Evolutionary conservation across 2,888 invertebrate genomes (phyloP), one percentile per base, ranked within the genome.

Genomic region (Nebria brevicollis): DNA sequence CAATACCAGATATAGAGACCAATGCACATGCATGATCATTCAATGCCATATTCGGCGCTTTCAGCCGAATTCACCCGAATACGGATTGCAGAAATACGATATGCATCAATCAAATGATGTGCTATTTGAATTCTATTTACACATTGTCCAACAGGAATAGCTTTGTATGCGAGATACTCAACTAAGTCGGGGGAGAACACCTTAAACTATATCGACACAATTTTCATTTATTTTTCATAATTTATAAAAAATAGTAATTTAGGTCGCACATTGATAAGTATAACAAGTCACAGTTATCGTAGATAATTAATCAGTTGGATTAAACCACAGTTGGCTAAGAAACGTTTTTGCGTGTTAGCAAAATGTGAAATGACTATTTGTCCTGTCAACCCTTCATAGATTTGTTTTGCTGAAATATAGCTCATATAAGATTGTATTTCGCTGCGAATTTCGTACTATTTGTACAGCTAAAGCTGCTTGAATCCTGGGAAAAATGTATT

Each of bases 1-100:
- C 78, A 78, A 78, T 78, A 78, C 66, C 66, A 15, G 42, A 54
- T 54, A 54, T 54, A 54, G 54, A 54, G 54, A 54, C 6, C 13
- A 13, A 54, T 54, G 54, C 54, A 54, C 13, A 54, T 54, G 54
- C 54, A 54, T 54, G 54, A 13, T 54, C 54, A 54, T 11, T 54
- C 54, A 13, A 8, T 54, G 54, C 54, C 54, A 54, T 5, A 54
- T 54, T 54, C 54, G 13, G 54, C 4, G 54, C 54, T 54, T 13
- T 54, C 54, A 6, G 1, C 54, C 54, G 54, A 54, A 54, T 54
- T 7, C 54, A 54, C 7, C 34, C 34, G 34, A 54, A 11, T 54
- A 54, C 54, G 34, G 5, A 34, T 34, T 34, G 34, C 54, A 54
- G 54, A 54, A 54, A 13, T 54, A 13, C 13, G 54, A 54, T 54